Evolutionary conservation across 2,797 vertebrate genomes (phyloP), one percentile per base, ranked within the genome.

Genomic region (Aselliscus stoliczkanus): DNA sequence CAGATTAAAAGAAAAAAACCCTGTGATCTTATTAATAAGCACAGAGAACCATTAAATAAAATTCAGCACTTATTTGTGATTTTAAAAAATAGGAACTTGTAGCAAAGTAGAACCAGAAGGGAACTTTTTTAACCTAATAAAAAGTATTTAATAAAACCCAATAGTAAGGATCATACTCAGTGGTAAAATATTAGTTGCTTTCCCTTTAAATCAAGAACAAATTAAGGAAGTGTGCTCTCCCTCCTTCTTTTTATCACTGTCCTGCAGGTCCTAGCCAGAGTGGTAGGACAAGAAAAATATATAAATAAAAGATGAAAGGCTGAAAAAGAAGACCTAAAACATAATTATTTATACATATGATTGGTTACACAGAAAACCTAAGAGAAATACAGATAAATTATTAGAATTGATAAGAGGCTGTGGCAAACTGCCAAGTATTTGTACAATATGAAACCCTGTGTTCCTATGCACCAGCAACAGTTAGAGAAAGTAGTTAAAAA

Each of bases 1-100:
- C 56, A 65, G 69, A 93, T 91, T 76, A 86, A 95, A 94, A 58
- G 73, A 52, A 37, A 83, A 94, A 92, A 95, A 9, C 10, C 31
- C 6, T 39, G 20, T 25, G 39, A 42, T 87, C 29, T 81, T 85
- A 87, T 47, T 76, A 95, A 87, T 29, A 86, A 58, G 69, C 5
- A n/a, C 2, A 83, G 52, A 91, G 52, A 87, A 81, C 14, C 29
- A 54, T n/a, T 86, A 50, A 79, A 69, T 83, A 94, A 87, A 89
- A 58, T 76, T 72, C 92, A 84, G 58, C 52, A 70, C 81, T 95
- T 80, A 77, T 6, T 56, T 90, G 31, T 76, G 60, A 90, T 83
- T 93, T 92, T 25, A 44, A 64, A 95, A 93, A 88, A 73, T 2
- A 81, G 15, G 39, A 92, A 88, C 50, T 94, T 10, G 39, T 64